Evolutionary conservation across 2,888 invertebrate genomes (phyloP).

Genomic region (Phalera bucephala): DNA sequence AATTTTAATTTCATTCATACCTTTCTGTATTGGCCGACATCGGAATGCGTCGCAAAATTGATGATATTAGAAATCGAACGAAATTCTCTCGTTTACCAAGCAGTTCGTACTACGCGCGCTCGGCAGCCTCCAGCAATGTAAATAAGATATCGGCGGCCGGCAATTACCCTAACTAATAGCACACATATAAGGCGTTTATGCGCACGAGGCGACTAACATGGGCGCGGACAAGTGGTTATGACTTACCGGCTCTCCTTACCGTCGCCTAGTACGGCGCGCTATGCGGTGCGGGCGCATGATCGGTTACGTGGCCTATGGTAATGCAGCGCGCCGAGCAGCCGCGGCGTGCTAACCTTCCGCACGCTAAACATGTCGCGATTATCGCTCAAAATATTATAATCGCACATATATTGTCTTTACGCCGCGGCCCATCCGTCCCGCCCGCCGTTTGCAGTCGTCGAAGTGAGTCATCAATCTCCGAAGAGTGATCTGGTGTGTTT

Average conservation of each 20-base stretch:
- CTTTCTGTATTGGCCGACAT: neutral
- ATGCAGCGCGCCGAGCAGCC: conserved; percentile 11
- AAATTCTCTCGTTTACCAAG: neutral
- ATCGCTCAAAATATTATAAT: conserved; percentile 5
- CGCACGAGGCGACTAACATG: conserved; percentile 28
- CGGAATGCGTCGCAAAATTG: neutral
- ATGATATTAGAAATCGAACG: neutral
- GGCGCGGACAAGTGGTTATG: conserved; percentile 23
- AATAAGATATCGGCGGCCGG: conserved; percentile 34
- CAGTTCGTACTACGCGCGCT: conserved; percentile 5
- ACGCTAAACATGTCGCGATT: conserved; percentile 8
- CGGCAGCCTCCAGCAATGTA: conserved; percentile 31
- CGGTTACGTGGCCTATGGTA: conserved; percentile 26
- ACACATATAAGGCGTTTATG: conserved; percentile 39
- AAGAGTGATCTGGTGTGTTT: conserved; percentile 21
- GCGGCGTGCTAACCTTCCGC: conserved; percentile 15
- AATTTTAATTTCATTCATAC: neutral
- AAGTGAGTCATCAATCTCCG: conserved; percentile 35
- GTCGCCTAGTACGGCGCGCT: conserved; percentile 19
- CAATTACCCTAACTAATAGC: conserved; percentile 44
- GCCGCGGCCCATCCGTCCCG: neutral
- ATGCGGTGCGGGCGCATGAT: conserved; percentile 8
- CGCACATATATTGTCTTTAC: too few relatives aligned
- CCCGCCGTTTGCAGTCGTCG: conserved; percentile 3
- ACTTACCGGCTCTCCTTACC: conserved; percentile 28